Conservation (phyloP, 2,797 vertebrate genomes). For the Tenualosa ilisha region DNA sequence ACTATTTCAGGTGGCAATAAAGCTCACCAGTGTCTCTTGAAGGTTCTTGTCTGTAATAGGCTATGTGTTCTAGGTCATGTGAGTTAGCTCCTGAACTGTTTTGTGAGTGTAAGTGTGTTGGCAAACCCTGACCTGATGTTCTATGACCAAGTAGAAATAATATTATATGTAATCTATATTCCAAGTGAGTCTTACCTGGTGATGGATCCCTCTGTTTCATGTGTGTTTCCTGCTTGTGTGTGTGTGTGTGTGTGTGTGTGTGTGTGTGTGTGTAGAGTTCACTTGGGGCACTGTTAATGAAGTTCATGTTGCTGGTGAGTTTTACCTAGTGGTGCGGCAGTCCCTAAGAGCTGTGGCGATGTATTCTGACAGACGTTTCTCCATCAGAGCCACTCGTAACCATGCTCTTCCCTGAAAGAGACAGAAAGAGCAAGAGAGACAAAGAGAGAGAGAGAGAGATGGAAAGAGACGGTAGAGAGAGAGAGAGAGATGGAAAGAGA, state of each 20-base stretch:
- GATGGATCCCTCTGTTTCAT: background rate
- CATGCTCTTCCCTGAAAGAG: constrained; percentile 81
- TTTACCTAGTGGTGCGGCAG: constrained; percentile 82
- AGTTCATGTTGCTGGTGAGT: background rate
- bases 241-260: background rate
- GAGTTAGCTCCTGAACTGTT: no score
- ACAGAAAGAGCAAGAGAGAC: constrained; percentile 16
- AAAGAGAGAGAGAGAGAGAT: background rate
- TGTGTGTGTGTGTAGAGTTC: no score
- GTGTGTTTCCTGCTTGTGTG: background rate
- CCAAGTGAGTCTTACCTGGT: no score
- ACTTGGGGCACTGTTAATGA: background rate
- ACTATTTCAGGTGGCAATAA: background rate
- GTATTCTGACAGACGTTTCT: constrained; percentile 86
- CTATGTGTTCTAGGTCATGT: background rate
- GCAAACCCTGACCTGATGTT: no score
- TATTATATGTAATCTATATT: no score
- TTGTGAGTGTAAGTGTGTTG: no score
- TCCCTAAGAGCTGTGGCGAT: constrained; percentile 83
- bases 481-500: background rate
- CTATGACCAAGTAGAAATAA: no score
- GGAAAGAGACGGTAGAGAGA: background rate
- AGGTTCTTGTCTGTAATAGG: background rate
- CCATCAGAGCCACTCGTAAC: constrained; percentile 87
- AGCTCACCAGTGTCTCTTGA: background rate